Evolutionary conservation across 2,888 invertebrate species (phyloP).

Genomic region (Himalopsyche kuldschensis): DNA sequence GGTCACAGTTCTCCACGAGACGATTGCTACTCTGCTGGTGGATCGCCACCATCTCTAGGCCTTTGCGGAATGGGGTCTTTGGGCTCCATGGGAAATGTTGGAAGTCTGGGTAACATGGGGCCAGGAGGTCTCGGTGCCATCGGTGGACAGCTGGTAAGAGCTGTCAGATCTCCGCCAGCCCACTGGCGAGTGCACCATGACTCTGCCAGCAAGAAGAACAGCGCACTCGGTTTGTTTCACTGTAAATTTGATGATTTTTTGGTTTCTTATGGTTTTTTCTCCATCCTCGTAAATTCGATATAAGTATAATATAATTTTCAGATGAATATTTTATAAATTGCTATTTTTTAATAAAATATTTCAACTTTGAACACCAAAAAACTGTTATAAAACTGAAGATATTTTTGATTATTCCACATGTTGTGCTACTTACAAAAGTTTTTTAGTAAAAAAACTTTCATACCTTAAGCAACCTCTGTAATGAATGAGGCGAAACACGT

Average conservation of each 20-base stretch:
- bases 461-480: too few species aligned
- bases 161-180: conserved; percentile 64
- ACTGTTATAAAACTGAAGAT: too few species aligned
- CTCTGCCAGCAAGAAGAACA: conserved; percentile 54
- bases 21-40: conserved; percentile 37
- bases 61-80: conserved; percentile 48
- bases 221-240: conserved; percentile 49
- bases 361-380: too few species aligned
- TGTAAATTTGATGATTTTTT: neutral
- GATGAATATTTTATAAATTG: too few species aligned
- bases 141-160: conserved; percentile 56
- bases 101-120: conserved; percentile 43
- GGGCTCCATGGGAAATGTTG: conserved; percentile 45
- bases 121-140: conserved; percentile 43
- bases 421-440: too few species aligned
- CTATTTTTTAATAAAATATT: too few species aligned
- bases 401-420: too few species aligned
- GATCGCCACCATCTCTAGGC: conserved; percentile 41
- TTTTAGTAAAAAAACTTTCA: too few species aligned
- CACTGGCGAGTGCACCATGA: conserved; percentile 57
- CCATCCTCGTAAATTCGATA: too few species aligned
- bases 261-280: neutral
- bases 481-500: too few species aligned
- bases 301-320: too few species aligned
- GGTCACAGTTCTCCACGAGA: conserved; percentile 37